A percentile compares a stretch with the other conserved stretches of the same genome.
Evolutionary conservation across 2,113 vertebrate species (phyloP).

Genomic region (Pelodiscus sinensis): DNA sequence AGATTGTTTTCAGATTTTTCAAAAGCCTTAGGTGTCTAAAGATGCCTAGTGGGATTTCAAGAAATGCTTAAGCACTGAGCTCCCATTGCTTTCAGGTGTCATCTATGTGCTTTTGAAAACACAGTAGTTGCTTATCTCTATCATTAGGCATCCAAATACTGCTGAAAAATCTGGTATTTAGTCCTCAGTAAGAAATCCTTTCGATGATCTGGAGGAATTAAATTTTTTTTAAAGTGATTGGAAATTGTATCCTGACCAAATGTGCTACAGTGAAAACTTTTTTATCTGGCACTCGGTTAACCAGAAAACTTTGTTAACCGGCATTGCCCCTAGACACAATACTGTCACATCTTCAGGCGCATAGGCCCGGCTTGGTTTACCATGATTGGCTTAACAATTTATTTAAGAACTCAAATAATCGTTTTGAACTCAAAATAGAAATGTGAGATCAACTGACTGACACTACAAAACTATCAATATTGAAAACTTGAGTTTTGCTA

Average conservation of each 20-base stretch:
- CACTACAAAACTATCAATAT: too few species aligned
- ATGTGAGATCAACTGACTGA: too few species aligned
- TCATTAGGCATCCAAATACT: neutral
- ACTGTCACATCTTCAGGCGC: too few species aligned
- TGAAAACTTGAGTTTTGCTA: too few species aligned
- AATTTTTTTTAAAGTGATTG: neutral
- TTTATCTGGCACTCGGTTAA: too few species aligned
- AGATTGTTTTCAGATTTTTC: neutral
- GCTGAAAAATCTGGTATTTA: neutral
- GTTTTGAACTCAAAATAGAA: too few species aligned
- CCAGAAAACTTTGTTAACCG: too few species aligned
- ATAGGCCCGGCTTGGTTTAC: too few species aligned
- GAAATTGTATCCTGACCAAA: neutral
- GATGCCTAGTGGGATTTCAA: neutral
- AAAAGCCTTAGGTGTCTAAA: neutral
- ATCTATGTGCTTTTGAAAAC: neutral
- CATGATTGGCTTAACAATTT: too few species aligned
- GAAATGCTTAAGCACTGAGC: neutral
- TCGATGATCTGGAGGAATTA: neutral
- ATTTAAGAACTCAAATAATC: too few species aligned
- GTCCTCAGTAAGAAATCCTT: neutral
- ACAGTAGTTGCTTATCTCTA: neutral
- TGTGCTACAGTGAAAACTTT: neutral
- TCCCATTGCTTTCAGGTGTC: neutral
- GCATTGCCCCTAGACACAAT: too few species aligned